These are phyloP conservation scores for Heliconius congener DNA, from an alignment of 1,140 invertebrate species.

Conservation along the genomic window DNA sequence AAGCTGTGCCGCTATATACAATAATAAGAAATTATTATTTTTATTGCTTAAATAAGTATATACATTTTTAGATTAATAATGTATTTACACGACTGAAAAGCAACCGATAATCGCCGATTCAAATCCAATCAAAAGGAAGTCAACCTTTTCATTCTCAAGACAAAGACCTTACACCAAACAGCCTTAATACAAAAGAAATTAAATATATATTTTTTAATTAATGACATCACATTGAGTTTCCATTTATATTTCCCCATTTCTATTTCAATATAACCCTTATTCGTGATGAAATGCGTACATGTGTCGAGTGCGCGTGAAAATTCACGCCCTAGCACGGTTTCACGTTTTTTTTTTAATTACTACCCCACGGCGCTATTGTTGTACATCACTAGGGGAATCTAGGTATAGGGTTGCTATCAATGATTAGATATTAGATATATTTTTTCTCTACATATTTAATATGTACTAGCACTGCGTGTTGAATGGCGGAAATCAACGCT, in stretches of 20 bases:
- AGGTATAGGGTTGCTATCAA: conserved; percentile 56
- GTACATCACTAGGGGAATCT: conserved; percentile 59
- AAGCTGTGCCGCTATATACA: not conserved
- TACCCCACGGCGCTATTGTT: conserved; percentile 67
- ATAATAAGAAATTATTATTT: too few species aligned
- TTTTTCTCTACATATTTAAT: not conserved
- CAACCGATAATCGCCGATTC: not conserved
- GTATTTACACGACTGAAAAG: not conserved
- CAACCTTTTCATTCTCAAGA: not conserved
- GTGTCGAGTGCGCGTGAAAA: conserved; percentile 61
- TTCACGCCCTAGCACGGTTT: conserved; percentile 58
- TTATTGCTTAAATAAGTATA: too few species aligned
- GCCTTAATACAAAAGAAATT: conserved; percentile 17
- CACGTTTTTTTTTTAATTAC: conserved; percentile 70
- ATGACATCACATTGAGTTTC: conserved; percentile 9
- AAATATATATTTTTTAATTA: conserved; percentile 10
- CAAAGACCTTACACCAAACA: conserved; percentile 10
- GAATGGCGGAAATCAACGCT: too few species aligned
- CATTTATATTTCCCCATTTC: conserved; percentile 7
- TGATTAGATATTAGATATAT: conserved; percentile 11
- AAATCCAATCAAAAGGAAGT: not conserved
- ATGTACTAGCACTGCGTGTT: too few species aligned
- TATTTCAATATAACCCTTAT: conserved; percentile 15
- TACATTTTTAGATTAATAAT: too few species aligned
- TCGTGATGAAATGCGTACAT: conserved; percentile 29